Conservation (phyloP, 2,113 vertebrate genomes). For the Cromileptes altivelis region DNA sequence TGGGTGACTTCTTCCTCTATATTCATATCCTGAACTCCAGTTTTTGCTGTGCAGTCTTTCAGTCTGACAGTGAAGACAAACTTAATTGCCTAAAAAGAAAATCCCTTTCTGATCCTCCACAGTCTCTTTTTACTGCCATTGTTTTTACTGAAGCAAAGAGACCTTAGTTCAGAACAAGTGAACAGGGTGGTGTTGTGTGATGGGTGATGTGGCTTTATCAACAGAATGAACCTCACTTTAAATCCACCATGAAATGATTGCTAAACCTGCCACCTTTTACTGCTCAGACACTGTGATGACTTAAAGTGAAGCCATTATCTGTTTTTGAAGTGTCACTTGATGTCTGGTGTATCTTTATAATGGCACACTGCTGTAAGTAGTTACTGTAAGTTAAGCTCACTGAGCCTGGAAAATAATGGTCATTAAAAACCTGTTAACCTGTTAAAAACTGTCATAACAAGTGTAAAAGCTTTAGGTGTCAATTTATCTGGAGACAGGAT, state of each 20-base stretch:
- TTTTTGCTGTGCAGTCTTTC: slow-evolving; percentile 16
- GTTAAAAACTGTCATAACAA: slow-evolving; percentile 62
- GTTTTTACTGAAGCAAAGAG: slow-evolving; percentile 10
- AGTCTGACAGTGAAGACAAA: slow-evolving; percentile 15
- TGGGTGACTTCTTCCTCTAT: neutral
- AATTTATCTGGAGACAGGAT: slow-evolving; percentile 64
- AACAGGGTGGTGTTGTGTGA: neutral
- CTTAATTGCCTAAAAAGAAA: slow-evolving; percentile 38
- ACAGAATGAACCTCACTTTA: neutral
- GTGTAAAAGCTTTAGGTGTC: slow-evolving; percentile 49
- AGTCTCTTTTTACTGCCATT: neutral
- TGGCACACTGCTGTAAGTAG: slow-evolving; percentile 13
- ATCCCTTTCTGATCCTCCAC: slow-evolving; percentile 5
- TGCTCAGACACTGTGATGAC: slow-evolving; percentile 22
- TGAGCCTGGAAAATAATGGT: slow-evolving; percentile 60
- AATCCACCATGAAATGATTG: slow-evolving; percentile 11
- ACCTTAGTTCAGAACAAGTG: neutral
- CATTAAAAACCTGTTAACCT: too few species aligned
- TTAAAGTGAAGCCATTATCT: slow-evolving; percentile 23
- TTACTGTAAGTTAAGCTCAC: slow-evolving; percentile 47
- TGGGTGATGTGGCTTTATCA: slow-evolving; percentile 12
- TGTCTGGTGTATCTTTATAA: slow-evolving; percentile 39
- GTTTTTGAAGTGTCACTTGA: slow-evolving; percentile 27
- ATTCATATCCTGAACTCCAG: slow-evolving; percentile 9
- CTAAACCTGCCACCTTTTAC: slow-evolving; percentile 1